Base-by-base conservation (phyloP, 2,797 vertebrate genomes). In the Dendrocincla fuliginosa region DNA sequence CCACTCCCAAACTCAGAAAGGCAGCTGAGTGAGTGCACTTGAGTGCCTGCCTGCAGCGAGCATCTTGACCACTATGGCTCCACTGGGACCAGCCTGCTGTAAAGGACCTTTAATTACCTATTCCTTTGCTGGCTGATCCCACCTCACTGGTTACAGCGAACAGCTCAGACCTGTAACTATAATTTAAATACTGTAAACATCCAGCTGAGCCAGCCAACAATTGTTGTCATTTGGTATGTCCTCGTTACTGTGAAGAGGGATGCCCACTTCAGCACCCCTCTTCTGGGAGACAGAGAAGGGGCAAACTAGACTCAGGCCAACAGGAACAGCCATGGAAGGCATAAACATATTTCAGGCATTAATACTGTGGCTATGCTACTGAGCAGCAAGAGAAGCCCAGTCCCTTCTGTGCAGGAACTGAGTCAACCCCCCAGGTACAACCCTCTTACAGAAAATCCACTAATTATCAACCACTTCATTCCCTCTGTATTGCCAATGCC, bases 401-500 rank as follows among this genome's bases (percentile, higher is more conserved):
- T 22, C n/a, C 18, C n/a, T 28, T 10, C 20, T 3, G 1, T 0
- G 5, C 39, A 41, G 73, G 6, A 84, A 28, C 41, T 10, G 56
- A 35, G 28, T 9, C 69, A 64, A 14, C 3, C 2, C 1, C 0
- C 7, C 41, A 71, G 56, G 28, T 22, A 59, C 14, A 83, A 16
- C 9, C 10, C 28, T 47, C 46, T 57, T 1, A 0, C 4, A 33
- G 41, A 64, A 93, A 91, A 89, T 17, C 50, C 63, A 71, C 28
- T 0, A 0, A 0, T 41, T 41, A 63, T 2, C 16, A 28, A 32
- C 2, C 4, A 1, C 37, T 33, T 73, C 8, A 7, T 15, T 37
- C 16, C 27, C 18, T 24, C 56, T 1, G 0, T 16, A 24, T 22
- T 50, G 28, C 37, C 61, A n/a, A 0, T 8, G 16, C 33, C 44